Conservation (phyloP, 2,797 vertebrate genomes). For the Trematomus bernacchii region DNA sequence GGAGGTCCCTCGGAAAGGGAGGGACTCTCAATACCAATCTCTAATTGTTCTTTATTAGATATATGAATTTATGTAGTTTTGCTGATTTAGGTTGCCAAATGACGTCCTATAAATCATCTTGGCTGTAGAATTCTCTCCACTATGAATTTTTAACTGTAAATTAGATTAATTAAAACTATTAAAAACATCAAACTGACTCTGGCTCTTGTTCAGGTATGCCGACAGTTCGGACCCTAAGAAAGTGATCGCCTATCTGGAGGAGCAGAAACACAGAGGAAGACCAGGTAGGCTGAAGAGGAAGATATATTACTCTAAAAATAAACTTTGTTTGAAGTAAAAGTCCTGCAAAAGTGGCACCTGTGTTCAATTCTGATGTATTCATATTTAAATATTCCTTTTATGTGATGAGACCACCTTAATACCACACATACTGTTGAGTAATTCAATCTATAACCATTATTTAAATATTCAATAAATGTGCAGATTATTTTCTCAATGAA, state of each 20-base stretch:
- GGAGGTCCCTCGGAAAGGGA: too few relatives aligned
- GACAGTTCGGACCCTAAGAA: slow-evolving; percentile 80
- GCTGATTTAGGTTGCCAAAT: too few relatives aligned
- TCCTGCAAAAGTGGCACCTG: too few relatives aligned
- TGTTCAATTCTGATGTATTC: too few relatives aligned
- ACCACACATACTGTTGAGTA: too few relatives aligned
- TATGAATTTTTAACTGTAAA: background rate
- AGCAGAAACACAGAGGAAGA: slow-evolving; percentile 83
- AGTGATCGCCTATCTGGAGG: slow-evolving; percentile 88
- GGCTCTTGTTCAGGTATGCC: slow-evolving; percentile 87
- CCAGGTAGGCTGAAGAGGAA: slow-evolving; percentile 78
- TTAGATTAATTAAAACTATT: background rate
- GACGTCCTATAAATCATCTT: background rate
- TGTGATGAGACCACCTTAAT: too few relatives aligned
- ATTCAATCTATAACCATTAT: too few relatives aligned
- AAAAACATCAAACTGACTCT: background rate
- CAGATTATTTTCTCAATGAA: too few relatives aligned
- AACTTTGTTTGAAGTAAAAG: background rate
- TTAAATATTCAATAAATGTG: too few relatives aligned
- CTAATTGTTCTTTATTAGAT: background rate
- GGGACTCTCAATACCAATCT: too few relatives aligned
- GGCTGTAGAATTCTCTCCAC: background rate
- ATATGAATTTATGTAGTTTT: background rate
- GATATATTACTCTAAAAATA: background rate
- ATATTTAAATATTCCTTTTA: too few relatives aligned